A percentile compares a stretch with the other conserved stretches of the same genome.
phyloP scores from a whole-genome alignment of 2,113 vertebrate genomes.

The Arothron firmamentum region DNA sequence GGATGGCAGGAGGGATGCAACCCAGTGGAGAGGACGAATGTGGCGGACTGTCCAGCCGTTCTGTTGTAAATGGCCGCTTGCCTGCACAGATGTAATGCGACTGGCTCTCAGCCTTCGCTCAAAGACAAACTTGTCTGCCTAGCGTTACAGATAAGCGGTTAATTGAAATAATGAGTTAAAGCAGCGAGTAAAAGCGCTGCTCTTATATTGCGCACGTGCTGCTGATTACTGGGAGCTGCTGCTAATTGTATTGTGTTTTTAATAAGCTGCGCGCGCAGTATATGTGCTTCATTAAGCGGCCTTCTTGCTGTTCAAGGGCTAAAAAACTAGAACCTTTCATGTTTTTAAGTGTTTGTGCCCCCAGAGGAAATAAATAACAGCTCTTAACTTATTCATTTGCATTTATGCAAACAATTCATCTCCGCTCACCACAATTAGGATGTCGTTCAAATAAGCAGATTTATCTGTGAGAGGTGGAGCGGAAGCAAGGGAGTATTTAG shows the following conservation, averaged over 20 bases:
- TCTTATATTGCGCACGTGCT: conserved; percentile 41
- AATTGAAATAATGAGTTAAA: conserved; percentile 43
- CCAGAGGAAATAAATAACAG: conserved; percentile 52
- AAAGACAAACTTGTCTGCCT: conserved; percentile 43
- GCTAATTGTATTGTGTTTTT: conserved; percentile 43
- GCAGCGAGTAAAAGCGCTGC: conserved; percentile 46
- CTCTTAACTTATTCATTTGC: conserved; percentile 58
- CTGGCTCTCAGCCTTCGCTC: conserved; percentile 24
- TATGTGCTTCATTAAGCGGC: neutral
- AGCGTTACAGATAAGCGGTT: conserved; percentile 41
- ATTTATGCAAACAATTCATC: conserved; percentile 54
- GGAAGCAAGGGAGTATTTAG: conserved; percentile 41
- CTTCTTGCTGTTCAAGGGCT: conserved; percentile 23
- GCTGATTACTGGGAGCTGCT: conserved; percentile 29
- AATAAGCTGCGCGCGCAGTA: conserved; percentile 32
- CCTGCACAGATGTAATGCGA: conserved; percentile 25
- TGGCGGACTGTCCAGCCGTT: conserved; percentile 3
- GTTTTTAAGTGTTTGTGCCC: conserved; percentile 17
- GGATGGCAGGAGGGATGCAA: conserved; percentile 35
- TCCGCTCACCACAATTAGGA: conserved; percentile 54
- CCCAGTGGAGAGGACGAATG: conserved; percentile 21
- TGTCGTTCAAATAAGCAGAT: conserved; percentile 52
- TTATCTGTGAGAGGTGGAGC: conserved; percentile 34
- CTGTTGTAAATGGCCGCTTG: conserved; percentile 4
- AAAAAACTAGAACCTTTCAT: conserved; percentile 15